phyloP scores from a whole-genome alignment of 2,888 invertebrate species.

The Scaptomyza caliginosa region DNA sequence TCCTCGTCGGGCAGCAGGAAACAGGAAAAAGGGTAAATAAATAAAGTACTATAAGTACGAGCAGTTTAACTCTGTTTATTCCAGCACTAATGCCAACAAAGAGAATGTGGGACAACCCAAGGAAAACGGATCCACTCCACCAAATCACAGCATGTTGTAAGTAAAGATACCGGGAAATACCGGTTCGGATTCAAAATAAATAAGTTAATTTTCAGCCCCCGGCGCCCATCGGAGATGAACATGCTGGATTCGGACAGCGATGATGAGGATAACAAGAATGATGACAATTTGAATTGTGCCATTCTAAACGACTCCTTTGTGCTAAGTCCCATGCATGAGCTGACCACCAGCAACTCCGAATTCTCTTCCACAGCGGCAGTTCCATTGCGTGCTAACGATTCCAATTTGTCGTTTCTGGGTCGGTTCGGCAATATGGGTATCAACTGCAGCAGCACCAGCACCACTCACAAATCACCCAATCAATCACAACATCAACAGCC shows the following conservation, averaged over 20 bases:
- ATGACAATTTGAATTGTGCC: slow-evolving; percentile 82
- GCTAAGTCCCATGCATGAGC: slow-evolving; percentile 75
- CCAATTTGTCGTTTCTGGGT: slow-evolving; percentile 72
- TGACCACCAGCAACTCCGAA: slow-evolving; percentile 38
- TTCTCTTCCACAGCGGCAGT: slow-evolving; percentile 36
- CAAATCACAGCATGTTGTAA: slow-evolving; percentile 55
- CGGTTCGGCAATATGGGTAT: slow-evolving; percentile 78
- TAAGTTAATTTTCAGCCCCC: slow-evolving; percentile 65
- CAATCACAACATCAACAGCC: slow-evolving; percentile 23
- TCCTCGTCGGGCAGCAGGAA: slow-evolving; percentile 7
- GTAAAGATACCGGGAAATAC: slow-evolving; percentile 8
- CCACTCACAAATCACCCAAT: slow-evolving; percentile 12
- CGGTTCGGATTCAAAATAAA: neutral
- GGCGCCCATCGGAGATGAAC: slow-evolving; percentile 80
- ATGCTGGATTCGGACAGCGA: slow-evolving; percentile 81
- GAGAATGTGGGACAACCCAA: slow-evolving; percentile 51
- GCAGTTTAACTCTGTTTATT: slow-evolving; percentile 1
- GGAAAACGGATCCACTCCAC: neutral
- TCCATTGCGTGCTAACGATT: slow-evolving; percentile 38
- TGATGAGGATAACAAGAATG: slow-evolving; percentile 70
- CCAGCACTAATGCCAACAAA: slow-evolving; percentile 46
- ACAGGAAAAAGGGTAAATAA: slow-evolving; percentile 15
- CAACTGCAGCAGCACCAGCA: slow-evolving; percentile 49
- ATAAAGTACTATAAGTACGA: neutral
- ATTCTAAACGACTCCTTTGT: slow-evolving; percentile 83